Evolutionary conservation across 2,113 vertebrate species (phyloP).

Genomic region (Etheostoma cragini): DNA sequence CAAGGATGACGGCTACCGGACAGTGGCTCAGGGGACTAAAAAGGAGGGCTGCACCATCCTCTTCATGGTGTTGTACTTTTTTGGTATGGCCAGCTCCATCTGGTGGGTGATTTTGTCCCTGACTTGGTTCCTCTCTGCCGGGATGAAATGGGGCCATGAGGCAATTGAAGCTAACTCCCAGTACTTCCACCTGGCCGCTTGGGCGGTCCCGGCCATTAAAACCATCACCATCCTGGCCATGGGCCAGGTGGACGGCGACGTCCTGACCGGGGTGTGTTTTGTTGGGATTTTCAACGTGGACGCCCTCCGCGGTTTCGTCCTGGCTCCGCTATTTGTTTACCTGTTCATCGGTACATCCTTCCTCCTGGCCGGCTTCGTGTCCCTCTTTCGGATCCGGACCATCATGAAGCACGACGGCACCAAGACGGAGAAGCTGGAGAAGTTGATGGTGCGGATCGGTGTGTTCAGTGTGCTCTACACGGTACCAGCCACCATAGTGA

Average conservation of each 20-base stretch:
- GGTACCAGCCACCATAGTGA: conserved; percentile 95
- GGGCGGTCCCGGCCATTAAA: conserved; percentile 96
- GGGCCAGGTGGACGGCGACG: conserved; percentile 96
- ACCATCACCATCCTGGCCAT: conserved; percentile 98
- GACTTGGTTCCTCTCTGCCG: conserved; percentile 97
- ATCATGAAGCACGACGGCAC: conserved; percentile 99
- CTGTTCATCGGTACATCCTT: conserved; percentile 98
- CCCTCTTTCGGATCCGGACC: conserved; percentile 96
- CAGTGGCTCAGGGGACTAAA: conserved; percentile 97
- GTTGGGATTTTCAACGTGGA: conserved; percentile 96
- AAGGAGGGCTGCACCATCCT: conserved; percentile 99
- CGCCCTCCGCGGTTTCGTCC: conserved; percentile 93
- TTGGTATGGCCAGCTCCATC: conserved; percentile 99
- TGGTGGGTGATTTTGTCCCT: conserved; percentile 98
- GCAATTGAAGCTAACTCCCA: conserved; percentile 98
- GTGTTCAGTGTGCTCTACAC: conserved; percentile 98
- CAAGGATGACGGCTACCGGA: conserved; percentile 92
- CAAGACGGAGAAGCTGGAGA: conserved; percentile 98
- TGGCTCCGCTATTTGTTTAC: conserved; percentile 96
- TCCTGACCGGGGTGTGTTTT: conserved; percentile 96
- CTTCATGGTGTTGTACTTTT: conserved; percentile 99
- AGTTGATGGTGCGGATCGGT: conserved; percentile 97
- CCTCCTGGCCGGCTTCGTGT: conserved; percentile 96
- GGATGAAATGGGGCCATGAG: conserved; percentile 99
- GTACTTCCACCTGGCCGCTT: conserved; percentile 97